Evolutionary conservation across 1,140 invertebrate species (phyloP), one percentile per base, ranked within the genome.

Genomic region (Conus betulinus): DNA sequence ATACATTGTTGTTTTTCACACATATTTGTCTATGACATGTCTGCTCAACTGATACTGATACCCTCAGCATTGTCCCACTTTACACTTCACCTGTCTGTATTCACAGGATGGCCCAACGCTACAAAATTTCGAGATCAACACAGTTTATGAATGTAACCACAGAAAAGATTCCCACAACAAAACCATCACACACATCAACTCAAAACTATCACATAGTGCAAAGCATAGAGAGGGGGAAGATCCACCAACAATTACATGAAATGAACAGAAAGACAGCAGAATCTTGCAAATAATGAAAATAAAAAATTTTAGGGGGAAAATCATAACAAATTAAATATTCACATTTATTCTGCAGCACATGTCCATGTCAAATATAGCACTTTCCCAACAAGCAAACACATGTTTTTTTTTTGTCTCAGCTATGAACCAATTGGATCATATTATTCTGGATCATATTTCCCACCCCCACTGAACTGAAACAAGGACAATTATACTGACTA

Each of bases 191-290:
- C 13, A 23, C 39, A 39, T 53, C 13, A 51, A 81, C 51, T 53
- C 51, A 20, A 81, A 51, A 53, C 79, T 81, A 81, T 81, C 79
- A 81, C 79, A 81, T 81, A 78, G 39, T 39, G 39, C 79, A 81
- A 81, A 81, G 27, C 13, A 10, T 53, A 17, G 6, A 78, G 27
- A 17, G 7, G 8, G 51, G 20, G 11, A 23, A 53, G 39, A 20
- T 53, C 20, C 51, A 53, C 3, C 79, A 52, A 17, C 51, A 39
- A 1, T 39, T 39, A 39, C 39, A 39, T 39, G 3, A 39, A 39
- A 39, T 1, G 17, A 6, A 74, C 13, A 25, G 71, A 20, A 20
- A 74, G 20, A 20, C 71, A 20, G 71, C n/a, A 20, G 23, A 25
- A 74, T 74, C 7, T 74, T 20, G 17, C 76, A 39, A 51, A 15